Evolutionary conservation across 1,140 invertebrate species (phyloP).

Genomic region (Drosophila tristis): DNA sequence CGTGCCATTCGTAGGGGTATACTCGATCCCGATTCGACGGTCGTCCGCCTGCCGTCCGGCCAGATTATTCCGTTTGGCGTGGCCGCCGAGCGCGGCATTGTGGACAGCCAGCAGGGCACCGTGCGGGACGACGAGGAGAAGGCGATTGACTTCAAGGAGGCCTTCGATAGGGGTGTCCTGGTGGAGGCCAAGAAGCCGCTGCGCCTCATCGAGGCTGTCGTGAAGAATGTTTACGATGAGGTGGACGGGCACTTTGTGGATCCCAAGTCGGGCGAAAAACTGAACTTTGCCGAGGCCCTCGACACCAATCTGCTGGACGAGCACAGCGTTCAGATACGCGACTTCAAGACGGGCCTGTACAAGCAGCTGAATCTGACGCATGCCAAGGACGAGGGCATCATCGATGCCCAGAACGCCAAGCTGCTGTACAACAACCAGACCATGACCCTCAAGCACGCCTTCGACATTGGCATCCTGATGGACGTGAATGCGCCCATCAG

Average conservation of each 20-base stretch:
- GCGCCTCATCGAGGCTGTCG: constrained; percentile 92
- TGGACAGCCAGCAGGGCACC: constrained; percentile 91
- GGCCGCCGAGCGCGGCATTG: constrained; percentile 91
- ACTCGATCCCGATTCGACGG: constrained; percentile 91
- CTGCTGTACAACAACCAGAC: constrained; percentile 88
- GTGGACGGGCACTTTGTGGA: constrained; percentile 91
- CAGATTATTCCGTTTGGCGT: constrained; percentile 92
- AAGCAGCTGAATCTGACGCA: constrained; percentile 90
- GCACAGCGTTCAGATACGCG: constrained; percentile 92
- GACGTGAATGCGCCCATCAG: constrained; percentile 93
- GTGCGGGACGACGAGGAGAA: constrained; percentile 87
- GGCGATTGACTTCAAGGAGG: constrained; percentile 93
- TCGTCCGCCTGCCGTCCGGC: constrained; percentile 89
- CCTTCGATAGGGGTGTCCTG: constrained; percentile 92
- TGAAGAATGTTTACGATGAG: constrained; percentile 92
- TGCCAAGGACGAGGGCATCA: constrained; percentile 89
- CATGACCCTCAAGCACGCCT: constrained; percentile 91
- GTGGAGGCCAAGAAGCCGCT: constrained; percentile 92
- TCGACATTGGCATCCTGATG: constrained; percentile 91
- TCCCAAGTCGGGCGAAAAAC: constrained; percentile 89
- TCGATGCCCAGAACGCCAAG: constrained; percentile 90
- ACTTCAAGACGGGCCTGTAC: constrained; percentile 90
- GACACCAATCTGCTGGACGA: constrained; percentile 91
- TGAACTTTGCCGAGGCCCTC: constrained; percentile 91
- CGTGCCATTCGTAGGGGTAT: constrained; percentile 91